phyloP scores from a whole-genome alignment of 2,888 invertebrate genomes.

The Orgyia antiqua region DNA sequence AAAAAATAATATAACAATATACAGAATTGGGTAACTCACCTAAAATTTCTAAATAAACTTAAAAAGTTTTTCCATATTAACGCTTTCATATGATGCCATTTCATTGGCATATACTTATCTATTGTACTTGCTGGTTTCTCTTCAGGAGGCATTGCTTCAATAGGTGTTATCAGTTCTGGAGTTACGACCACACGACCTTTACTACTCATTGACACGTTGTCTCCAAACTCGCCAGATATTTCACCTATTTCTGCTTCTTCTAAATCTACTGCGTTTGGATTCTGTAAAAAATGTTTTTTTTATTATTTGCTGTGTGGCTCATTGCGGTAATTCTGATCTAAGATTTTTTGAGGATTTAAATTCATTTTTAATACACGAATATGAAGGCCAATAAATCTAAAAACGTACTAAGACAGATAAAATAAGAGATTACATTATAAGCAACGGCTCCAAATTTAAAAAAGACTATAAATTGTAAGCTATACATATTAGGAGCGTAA shows the following conservation, averaged over 20 bases:
- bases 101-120: constrained; percentile 81
- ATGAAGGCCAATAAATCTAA: too few species aligned
- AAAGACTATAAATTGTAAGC: too few species aligned
- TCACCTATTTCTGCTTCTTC: constrained; percentile 84
- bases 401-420: too few species aligned
- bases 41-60: constrained; percentile 90
- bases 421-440: too few species aligned
- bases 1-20: too few species aligned
- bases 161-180: constrained; percentile 60
- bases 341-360: too few species aligned
- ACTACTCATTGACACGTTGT: constrained; percentile 88
- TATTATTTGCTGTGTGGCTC: too few species aligned
- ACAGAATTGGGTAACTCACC: too few species aligned
- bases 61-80: constrained; percentile 93
- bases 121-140: constrained; percentile 76
- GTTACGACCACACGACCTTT: constrained; percentile 82
- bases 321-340: too few species aligned
- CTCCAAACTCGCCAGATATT: constrained; percentile 92
- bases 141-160: constrained; percentile 84
- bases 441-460: too few species aligned
- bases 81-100: constrained; percentile 86
- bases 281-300: constrained; percentile 55
- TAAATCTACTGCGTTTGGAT: constrained; percentile 81
- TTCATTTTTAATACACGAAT: too few species aligned
- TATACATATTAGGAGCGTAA: too few species aligned